Evolutionary conservation across 1,140 invertebrate genomes (phyloP).

Genomic region (Scaptodrosophila lebanonensis): DNA sequence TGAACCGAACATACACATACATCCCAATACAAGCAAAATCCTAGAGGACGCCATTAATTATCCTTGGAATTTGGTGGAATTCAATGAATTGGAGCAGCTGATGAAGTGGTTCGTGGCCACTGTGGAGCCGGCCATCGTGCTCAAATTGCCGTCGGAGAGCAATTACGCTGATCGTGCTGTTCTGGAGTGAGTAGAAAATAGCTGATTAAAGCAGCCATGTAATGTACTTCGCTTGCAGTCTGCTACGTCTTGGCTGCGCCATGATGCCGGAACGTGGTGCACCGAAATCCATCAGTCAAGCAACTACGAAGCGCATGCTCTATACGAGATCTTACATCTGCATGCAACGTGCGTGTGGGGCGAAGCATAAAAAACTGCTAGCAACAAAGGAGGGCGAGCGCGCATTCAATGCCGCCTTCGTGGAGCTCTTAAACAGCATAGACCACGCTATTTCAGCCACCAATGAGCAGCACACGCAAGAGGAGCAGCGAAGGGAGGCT

Average conservation of each 20-base stretch:
- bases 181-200: slow-evolving; percentile 70
- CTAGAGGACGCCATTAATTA: slow-evolving; percentile 82
- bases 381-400: slow-evolving; percentile 59
- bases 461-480: slow-evolving; percentile 32
- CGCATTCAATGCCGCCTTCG: slow-evolving; percentile 52
- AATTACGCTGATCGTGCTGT: slow-evolving; percentile 77
- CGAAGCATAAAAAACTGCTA: slow-evolving; percentile 63
- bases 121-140: slow-evolving; percentile 84
- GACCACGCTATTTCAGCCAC: slow-evolving; percentile 38
- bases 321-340: slow-evolving; percentile 60
- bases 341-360: slow-evolving; percentile 51
- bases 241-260: slow-evolving; percentile 54
- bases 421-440: slow-evolving; percentile 50
- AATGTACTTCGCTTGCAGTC: slow-evolving; percentile 17
- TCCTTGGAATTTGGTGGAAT: slow-evolving; percentile 84
- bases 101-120: slow-evolving; percentile 88
- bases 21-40: slow-evolving; percentile 78
- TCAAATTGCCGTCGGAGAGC: slow-evolving; percentile 77
- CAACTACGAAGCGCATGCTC: slow-evolving; percentile 60
- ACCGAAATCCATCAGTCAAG: slow-evolving; percentile 26
- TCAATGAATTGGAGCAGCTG: slow-evolving; percentile 82
- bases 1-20: slow-evolving; percentile 82
- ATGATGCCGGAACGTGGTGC: slow-evolving; percentile 50
- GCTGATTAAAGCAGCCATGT: neutral
- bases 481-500: slow-evolving; percentile 64